phyloP scores from a whole-genome alignment of 92 coral and sea anemone species.

The Pocillopora meandrina region DNA sequence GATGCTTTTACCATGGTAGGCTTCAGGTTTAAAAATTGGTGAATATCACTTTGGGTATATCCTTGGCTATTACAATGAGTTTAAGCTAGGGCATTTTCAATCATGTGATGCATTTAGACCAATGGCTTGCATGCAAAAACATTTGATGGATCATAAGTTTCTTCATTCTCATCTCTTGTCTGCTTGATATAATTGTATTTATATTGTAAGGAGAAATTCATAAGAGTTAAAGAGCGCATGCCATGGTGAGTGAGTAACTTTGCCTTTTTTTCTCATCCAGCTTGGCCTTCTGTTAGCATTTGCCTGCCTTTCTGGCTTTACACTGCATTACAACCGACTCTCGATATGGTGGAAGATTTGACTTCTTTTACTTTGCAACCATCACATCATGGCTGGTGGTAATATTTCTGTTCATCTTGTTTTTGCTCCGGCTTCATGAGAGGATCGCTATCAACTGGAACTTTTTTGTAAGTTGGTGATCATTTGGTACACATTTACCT shows the following conservation, averaged over 20 bases:
- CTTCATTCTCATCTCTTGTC: no score
- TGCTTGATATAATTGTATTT: no score
- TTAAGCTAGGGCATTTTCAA: no score
- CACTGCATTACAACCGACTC: slow-evolving; percentile 29
- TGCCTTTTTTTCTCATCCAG: slow-evolving; percentile 38
- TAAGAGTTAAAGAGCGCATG: not conserved
- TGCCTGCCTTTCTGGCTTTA: slow-evolving; percentile 79
- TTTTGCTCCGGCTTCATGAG: slow-evolving; percentile 58
- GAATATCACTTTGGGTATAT: no score
- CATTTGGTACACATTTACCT: no score
- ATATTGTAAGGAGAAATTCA: no score
- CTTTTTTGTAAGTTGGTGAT: slow-evolving; percentile 62
- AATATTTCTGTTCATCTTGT: slow-evolving; percentile 70
- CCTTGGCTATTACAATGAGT: no score
- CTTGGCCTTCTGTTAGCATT: slow-evolving; percentile 73
- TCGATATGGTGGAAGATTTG: slow-evolving; percentile 68
- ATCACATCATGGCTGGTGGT: slow-evolving; percentile 95
- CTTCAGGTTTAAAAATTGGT: no score
- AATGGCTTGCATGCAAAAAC: no score
- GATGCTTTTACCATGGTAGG: no score
- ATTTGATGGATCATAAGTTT: no score
- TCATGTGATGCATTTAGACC: no score
- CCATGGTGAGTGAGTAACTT: not conserved
- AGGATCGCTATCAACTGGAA: slow-evolving; percentile 81
- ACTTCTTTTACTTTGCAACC: slow-evolving; percentile 93